These are phyloP conservation scores for Seriola dumerili DNA, from an alignment of 2,113 vertebrate species.

Conservation along the genomic window DNA sequence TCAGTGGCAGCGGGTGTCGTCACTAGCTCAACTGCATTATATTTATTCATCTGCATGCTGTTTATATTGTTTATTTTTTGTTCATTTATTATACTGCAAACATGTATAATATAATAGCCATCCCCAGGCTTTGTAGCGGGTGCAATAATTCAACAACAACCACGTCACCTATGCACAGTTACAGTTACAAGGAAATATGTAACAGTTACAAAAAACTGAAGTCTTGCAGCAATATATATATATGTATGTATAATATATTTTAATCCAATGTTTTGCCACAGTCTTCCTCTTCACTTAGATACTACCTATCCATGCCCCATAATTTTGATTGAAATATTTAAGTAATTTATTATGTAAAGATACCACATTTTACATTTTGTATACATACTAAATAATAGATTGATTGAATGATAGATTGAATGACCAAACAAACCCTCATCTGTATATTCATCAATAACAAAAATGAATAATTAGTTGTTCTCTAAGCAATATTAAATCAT, in stretches of 20 bases:
- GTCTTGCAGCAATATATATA: background rate
- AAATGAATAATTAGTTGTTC: background rate
- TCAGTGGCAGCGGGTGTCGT: background rate
- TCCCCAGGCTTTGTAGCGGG: background rate
- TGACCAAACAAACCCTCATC: background rate
- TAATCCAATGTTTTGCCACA: background rate
- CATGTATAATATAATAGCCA: too few relatives aligned
- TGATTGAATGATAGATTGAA: too few relatives aligned
- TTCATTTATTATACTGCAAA: background rate
- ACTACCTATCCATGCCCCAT: background rate
- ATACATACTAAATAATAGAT: background rate
- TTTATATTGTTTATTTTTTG: background rate
- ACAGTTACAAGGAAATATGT: background rate
- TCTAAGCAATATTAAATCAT: background rate
- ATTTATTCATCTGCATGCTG: background rate
- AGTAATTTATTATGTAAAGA: background rate
- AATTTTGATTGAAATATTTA: background rate
- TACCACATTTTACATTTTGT: background rate
- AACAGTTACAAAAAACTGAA: background rate
- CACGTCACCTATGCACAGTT: background rate
- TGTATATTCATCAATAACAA: background rate
- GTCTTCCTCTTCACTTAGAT: background rate
- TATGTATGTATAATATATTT: too few relatives aligned
- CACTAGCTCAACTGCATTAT: background rate
- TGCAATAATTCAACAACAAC: background rate